Evolutionary conservation across 35 echinoderm and acorn worm species (phyloP), one percentile per base, ranked within the genome.

Genomic region (Ophioderma brevispina): DNA sequence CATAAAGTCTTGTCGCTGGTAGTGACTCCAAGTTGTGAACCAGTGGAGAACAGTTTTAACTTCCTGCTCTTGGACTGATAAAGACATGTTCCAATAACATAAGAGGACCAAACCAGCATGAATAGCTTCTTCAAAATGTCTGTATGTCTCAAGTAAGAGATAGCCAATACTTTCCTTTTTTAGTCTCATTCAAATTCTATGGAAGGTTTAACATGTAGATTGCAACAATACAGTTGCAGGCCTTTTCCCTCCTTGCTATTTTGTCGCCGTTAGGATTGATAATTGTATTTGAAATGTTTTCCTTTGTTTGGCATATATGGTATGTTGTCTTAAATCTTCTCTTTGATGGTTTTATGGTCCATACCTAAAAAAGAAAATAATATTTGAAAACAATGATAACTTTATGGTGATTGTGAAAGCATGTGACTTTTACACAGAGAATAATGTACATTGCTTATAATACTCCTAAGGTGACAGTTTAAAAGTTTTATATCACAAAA

Each of bases 1-100:
- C 76, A 96, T 85, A 32, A 96, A 96, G 81, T 96, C 86, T 86
- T 90, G 41, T 32, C 63, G 80, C 28, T 96, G 90, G 43, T 85
- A 89, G 38, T 77, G 86, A 38, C 90, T 92, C 94, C 94, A 96
- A 0, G 87, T 88, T n/a, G 87, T 80, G 76, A 96, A 96, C 94
- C 94, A 96, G 42, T 92, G 87, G 59, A 92, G 38, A 32, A 96
- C 91, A 37, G 94, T 89, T 49, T 75, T 78, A 37, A 92, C 76
- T 83, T 96, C 94, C 38, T 96, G 87, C 75, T 96, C 90, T 35
- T 79, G 82, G 1, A 96, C 39, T 31, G 87, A 87, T 13, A 82
- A 52, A 33, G 93, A 88, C 93, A 95, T 95, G 52, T 59, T 33
- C 39, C 50, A 46, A 13, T 84, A 13, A 37, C 36, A 40, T 70